phyloP scores from a whole-genome alignment of 2,888 invertebrate genomes.

The Melieria omissa region DNA sequence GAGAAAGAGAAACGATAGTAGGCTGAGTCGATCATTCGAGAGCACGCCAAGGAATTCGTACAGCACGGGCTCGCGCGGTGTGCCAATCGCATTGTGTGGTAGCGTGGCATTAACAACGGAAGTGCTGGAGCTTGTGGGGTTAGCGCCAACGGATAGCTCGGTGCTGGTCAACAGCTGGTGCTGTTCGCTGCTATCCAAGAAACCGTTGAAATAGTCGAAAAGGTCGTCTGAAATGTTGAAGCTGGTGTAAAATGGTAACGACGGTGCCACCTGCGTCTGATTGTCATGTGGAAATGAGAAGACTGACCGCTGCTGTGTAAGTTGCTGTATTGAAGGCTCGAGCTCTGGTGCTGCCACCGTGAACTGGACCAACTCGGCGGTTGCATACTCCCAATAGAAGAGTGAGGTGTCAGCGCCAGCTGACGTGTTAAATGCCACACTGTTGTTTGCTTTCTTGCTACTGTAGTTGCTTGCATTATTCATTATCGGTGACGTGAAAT shows the following conservation, averaged over 20 bases:
- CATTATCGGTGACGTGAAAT: constrained; percentile 51
- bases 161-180: constrained; percentile 44
- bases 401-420: constrained; percentile 34
- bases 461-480: constrained; percentile 61
- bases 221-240: constrained; percentile 65
- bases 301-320: constrained; percentile 25
- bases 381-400: constrained; percentile 46
- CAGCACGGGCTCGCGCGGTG: constrained; percentile 62
- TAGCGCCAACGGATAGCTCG: constrained; percentile 42
- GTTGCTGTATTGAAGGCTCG: constrained; percentile 31
- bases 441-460: constrained; percentile 44
- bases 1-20: constrained; percentile 83
- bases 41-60: constrained; percentile 67
- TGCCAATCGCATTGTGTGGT: constrained; percentile 41
- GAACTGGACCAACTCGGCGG: constrained; percentile 41
- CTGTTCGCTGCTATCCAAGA: constrained; percentile 40
- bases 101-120: constrained; percentile 38
- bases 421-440: not conserved
- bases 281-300: constrained; percentile 49
- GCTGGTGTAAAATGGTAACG: constrained; percentile 58
- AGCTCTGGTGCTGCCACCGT: constrained; percentile 37
- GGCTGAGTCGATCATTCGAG: constrained; percentile 77
- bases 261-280: constrained; percentile 38
- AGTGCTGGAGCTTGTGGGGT: constrained; percentile 30
- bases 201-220: constrained; percentile 62